phyloP scores from a whole-genome alignment of 2,113 vertebrate species.

The Hippocampus barbouri region DNA sequence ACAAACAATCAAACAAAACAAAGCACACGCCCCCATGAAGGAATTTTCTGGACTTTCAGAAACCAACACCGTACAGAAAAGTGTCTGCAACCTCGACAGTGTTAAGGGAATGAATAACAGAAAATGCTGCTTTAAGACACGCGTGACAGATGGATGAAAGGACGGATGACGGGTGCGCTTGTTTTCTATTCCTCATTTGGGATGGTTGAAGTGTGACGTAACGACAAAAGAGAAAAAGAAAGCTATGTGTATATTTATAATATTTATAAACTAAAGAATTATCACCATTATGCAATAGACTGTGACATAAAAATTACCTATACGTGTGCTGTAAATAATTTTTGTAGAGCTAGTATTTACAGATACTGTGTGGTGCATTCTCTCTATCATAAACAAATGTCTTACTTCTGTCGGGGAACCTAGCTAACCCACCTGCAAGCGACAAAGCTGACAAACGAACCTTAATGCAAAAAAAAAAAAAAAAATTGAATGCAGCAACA shows the following conservation, averaged over 20 bases:
- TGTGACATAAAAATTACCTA: slow-evolving; percentile 84
- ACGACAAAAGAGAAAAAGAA: slow-evolving; percentile 12
- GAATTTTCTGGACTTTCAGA: slow-evolving; percentile 48
- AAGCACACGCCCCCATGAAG: slow-evolving; percentile 42
- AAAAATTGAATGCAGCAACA: slow-evolving; percentile 23
- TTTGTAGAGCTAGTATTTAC: slow-evolving; percentile 83
- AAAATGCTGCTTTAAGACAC: slow-evolving; percentile 62
- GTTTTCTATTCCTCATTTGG: slow-evolving; percentile 73
- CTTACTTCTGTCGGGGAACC: slow-evolving; percentile 87
- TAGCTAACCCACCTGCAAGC: slow-evolving; percentile 75
- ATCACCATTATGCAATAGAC: slow-evolving; percentile 83
- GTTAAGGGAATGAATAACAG: slow-evolving; percentile 72
- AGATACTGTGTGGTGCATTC: slow-evolving; percentile 86
- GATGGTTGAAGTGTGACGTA: slow-evolving; percentile 69
- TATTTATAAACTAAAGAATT: slow-evolving; percentile 83
- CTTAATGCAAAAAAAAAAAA: slow-evolving; percentile 71
- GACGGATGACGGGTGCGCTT: slow-evolving; percentile 58
- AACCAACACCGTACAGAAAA: slow-evolving; percentile 39
- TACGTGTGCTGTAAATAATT: slow-evolving; percentile 94
- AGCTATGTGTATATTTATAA: slow-evolving; percentile 80
- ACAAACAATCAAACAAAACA: not conserved
- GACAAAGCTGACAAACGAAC: slow-evolving; percentile 67
- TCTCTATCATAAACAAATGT: slow-evolving; percentile 83
- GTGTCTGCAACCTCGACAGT: slow-evolving; percentile 65
- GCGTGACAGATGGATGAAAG: slow-evolving; percentile 43